Evolutionary conservation across 2,113 vertebrate genomes (phyloP).

Genomic region (Tetrax tetrax): DNA sequence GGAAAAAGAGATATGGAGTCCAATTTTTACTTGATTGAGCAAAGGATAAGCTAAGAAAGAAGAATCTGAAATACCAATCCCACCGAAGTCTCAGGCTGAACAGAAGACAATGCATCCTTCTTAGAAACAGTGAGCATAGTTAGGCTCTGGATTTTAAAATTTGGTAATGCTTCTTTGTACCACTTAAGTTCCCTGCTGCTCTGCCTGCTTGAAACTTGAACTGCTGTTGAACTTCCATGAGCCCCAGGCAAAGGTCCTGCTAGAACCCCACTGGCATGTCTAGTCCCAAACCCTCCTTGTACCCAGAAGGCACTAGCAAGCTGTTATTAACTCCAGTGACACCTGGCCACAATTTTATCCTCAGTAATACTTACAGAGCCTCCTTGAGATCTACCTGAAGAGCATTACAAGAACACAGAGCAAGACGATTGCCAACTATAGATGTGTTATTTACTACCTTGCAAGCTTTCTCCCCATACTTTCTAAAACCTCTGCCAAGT

Average conservation of each 20-base stretch:
- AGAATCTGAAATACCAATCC: background rate
- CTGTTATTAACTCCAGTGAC: background rate
- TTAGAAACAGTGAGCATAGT: background rate
- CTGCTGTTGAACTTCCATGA: background rate
- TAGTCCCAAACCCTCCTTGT: background rate
- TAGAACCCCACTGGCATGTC: background rate
- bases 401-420: background rate
- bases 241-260: background rate
- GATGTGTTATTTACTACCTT: background rate
- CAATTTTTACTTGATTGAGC: background rate
- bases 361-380: background rate
- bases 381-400: background rate
- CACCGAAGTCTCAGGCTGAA: background rate
- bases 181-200: background rate
- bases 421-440: background rate
- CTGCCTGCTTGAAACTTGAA: background rate
- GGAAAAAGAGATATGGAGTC: background rate
- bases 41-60: background rate
- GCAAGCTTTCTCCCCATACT: background rate
- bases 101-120: background rate
- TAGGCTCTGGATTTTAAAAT: background rate
- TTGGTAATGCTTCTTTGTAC: background rate
- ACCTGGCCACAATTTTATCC: background rate
- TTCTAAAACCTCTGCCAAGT: background rate
- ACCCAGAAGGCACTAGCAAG: background rate